Base-by-base conservation (phyloP, 2,888 invertebrate genomes). In the Maniola hyperantus region DNA sequence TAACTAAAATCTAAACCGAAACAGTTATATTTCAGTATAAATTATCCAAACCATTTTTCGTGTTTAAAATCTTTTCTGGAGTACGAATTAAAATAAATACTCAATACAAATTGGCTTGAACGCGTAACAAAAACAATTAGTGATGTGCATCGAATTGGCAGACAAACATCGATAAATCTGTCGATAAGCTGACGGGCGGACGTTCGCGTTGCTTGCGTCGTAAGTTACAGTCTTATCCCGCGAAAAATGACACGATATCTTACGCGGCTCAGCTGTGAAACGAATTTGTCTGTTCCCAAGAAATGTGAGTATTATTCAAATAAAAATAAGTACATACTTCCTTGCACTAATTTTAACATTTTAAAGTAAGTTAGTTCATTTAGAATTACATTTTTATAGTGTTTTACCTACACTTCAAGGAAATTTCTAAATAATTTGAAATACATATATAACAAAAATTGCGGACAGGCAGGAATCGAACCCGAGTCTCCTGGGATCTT, bases 81-180 rank as follows among this genome's bases (percentile, higher is more conserved):
- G 66, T 65, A 61, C 63, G 51, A 63, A 67, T 64, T 67, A 63
- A 60, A 72, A 69, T 69, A 67, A 71, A 72, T 69, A 69, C 48
- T 46, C 11, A 34, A 51, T 34, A 15, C 39, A 39, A 26, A 62
- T 50, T 65, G 63, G 68, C 66, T 26, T 62, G 33, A 67, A 64
- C 57, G 51, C 54, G 46, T 36, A 67, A 53, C 59, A 57, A 63
- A 71, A 73, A 73, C 70, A 70, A 66, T 54, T 55, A 66, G 69
- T 64, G 70, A 66, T 64, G 67, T 71, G 63, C 67, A n/a, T n/a
- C 20, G 10, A 42, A n/a, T 48, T 46, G 46, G 46, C 59, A 59
- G 59, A 68, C 63, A 34, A 11, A 42, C 64, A 61, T 72, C 72
- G 72, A 72, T 70, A 70, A 67, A 66, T 64, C 58, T 26, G 36